These are phyloP conservation scores for Ursus arctos DNA, from an alignment of 2,113 vertebrate species.

Conservation along the genomic window DNA sequence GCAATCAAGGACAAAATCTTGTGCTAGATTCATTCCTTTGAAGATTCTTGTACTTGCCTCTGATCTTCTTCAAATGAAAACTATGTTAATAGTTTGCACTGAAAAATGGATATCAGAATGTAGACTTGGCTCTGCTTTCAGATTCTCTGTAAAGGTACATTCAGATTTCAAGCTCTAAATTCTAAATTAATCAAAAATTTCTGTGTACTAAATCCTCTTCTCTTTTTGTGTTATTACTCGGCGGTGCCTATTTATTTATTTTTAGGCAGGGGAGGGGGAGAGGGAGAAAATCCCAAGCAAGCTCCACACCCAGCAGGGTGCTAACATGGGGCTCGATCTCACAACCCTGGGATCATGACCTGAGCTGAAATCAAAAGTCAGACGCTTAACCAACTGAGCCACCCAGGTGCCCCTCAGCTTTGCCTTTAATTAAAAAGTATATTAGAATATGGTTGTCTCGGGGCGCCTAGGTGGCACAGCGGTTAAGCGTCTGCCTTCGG, in stretches of 20 bases:
- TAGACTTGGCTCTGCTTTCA: not conserved
- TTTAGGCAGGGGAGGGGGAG: not conserved
- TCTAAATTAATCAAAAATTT: not conserved
- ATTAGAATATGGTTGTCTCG: not conserved
- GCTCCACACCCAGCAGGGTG: not conserved
- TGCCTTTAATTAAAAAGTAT: not conserved
- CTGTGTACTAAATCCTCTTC: not conserved
- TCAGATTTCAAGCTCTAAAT: not conserved
- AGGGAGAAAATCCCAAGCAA: not conserved
- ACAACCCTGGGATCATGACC: not conserved
- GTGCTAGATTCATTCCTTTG: not conserved
- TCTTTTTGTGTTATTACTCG: not conserved
- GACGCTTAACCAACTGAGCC: not conserved
- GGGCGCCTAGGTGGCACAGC: too few relatives aligned
- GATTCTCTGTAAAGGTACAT: not conserved
- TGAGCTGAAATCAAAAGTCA: not conserved
- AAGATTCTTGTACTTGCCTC: not conserved
- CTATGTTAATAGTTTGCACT: not conserved
- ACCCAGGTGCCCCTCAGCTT: not conserved
- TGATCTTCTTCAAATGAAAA: not conserved
- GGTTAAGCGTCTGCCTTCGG: too few relatives aligned
- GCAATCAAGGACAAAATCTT: not conserved
- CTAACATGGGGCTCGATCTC: fast-evolving
- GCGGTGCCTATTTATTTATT: not conserved
- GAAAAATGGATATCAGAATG: not conserved